These are phyloP conservation scores for Sebastolobus alascanus DNA, from an alignment of 2,797 vertebrate species.

Conservation along the genomic window DNA sequence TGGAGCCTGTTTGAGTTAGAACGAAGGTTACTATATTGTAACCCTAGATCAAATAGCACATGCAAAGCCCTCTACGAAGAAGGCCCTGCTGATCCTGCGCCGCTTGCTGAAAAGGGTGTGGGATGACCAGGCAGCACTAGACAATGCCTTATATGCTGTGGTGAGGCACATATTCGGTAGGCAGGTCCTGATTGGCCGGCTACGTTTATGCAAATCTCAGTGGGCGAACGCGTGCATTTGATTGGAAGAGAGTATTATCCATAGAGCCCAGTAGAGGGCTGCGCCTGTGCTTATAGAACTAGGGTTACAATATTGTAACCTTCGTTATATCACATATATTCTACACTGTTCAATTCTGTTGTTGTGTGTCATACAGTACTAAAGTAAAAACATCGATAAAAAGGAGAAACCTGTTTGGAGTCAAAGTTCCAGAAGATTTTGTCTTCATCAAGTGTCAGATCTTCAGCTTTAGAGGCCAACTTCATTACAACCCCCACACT, in stretches of 20 bases:
- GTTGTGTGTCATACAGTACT: background rate
- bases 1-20: no score
- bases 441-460: slow-evolving; percentile 71
- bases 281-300: background rate
- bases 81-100: no score
- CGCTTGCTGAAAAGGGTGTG: no score
- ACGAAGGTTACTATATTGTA: no score
- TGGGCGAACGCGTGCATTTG: background rate
- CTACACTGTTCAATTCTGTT: background rate
- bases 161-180: background rate
- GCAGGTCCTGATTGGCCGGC: background rate
- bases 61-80: no score
- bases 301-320: background rate
- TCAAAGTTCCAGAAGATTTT: slow-evolving; percentile 81
- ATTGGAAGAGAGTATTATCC: background rate
- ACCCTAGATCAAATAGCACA: no score
- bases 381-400: background rate
- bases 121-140: no score
- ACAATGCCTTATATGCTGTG: no score
- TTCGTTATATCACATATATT: background rate
- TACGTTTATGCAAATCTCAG: background rate
- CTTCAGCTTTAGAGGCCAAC: slow-evolving; percentile 48
- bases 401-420: slow-evolving; percentile 28
- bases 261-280: background rate
- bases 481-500: slow-evolving; percentile 76